Conservation (phyloP, 2,888 invertebrate genomes). For the Apamea crenata region DNA sequence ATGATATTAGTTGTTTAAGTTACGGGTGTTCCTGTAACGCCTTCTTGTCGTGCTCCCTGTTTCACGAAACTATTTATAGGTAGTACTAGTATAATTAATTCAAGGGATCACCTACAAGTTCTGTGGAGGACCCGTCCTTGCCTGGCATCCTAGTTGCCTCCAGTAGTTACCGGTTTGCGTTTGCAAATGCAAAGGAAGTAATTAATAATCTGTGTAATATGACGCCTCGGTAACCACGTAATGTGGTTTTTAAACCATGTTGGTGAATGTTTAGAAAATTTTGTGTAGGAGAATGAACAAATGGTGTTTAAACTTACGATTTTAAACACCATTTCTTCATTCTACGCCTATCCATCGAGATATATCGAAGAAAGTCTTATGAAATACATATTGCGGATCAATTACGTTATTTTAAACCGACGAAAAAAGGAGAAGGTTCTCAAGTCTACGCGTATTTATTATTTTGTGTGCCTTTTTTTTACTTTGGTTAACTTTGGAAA, state of each 20-base stretch:
- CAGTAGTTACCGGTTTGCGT: slow-evolving; percentile 46
- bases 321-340: too few relatives aligned
- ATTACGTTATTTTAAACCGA: not conserved
- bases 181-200: slow-evolving; percentile 26
- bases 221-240: not conserved
- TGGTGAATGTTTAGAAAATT: not conserved
- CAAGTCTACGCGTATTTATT: not conserved
- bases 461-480: not conserved
- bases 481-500: too few relatives aligned
- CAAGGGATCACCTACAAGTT: slow-evolving; percentile 46
- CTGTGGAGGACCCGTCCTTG: slow-evolving; percentile 12
- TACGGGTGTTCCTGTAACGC: not conserved
- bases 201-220: slow-evolving; percentile 10
- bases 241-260: not conserved
- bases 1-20: not conserved
- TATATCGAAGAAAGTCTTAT: not conserved
- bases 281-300: not conserved
- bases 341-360: not conserved
- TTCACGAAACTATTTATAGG: slow-evolving; percentile 9
- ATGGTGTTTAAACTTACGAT: not conserved
- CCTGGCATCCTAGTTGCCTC: slow-evolving; percentile 7
- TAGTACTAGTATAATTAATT: slow-evolving; percentile 34
- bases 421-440: not conserved
- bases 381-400: not conserved
- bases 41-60: not conserved